Evolutionary conservation across 2,797 vertebrate genomes (phyloP).

Genomic region (Nyctalus aviator): DNA sequence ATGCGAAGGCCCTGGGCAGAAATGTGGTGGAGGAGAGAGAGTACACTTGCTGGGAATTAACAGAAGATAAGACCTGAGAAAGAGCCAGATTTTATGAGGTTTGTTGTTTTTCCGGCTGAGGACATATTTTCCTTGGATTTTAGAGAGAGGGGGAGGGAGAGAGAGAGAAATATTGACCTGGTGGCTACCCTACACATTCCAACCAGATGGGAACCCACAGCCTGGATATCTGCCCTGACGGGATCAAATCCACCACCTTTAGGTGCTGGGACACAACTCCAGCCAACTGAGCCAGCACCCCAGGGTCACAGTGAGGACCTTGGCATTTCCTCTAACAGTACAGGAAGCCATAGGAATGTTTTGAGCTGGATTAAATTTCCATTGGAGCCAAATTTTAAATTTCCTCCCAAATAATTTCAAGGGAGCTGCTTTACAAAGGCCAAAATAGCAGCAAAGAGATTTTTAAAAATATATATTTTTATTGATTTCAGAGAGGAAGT

Average conservation of each 20-base stretch:
- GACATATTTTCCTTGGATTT: neutral
- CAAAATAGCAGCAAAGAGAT: neutral
- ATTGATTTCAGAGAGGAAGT: no score
- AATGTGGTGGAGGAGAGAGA: neutral
- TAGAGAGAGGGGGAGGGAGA: neutral
- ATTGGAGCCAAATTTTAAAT: neutral
- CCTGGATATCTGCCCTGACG: neutral
- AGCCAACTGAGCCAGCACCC: neutral
- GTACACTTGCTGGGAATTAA: neutral
- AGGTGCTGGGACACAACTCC: neutral
- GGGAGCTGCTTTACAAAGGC: constrained; percentile 22
- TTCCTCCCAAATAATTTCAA: constrained; percentile 16
- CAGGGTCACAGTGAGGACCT: neutral
- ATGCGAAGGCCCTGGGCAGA: neutral
- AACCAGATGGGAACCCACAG: neutral
- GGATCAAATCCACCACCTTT: neutral
- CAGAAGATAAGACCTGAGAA: neutral
- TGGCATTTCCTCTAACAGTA: neutral
- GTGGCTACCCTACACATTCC: neutral
- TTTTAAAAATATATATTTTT: neutral
- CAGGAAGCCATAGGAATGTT: neutral
- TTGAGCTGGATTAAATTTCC: constrained; percentile 19
- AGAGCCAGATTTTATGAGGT: neutral
- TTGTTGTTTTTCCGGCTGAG: neutral
- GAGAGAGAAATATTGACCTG: neutral